These are phyloP conservation scores for Helicorthomorpha holstii DNA, from an alignment of 1,140 invertebrate species.

Conservation along the genomic window DNA sequence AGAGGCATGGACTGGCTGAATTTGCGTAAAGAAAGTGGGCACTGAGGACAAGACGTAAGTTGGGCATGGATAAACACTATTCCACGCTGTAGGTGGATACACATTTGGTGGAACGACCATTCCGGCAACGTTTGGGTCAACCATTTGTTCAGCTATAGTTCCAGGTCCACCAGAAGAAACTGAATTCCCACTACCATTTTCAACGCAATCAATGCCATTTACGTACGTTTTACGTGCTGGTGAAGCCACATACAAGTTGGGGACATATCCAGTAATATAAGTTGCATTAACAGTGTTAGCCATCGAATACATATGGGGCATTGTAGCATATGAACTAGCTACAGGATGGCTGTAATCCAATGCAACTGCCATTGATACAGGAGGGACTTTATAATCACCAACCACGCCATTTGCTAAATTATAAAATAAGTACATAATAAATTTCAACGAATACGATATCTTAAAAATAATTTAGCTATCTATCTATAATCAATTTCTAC, in stretches of 20 bases:
- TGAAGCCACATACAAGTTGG: background rate
- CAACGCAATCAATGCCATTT: background rate
- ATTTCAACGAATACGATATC: no score
- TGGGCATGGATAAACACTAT: background rate
- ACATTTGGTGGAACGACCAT: background rate
- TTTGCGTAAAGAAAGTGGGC: background rate
- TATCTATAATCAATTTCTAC: no score
- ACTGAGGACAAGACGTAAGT: background rate
- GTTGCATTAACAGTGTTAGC: background rate
- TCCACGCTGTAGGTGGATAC: background rate
- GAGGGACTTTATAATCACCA: no score
- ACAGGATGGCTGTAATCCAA: no score
- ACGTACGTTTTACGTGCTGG: background rate
- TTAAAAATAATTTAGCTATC: no score
- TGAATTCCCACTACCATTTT: background rate
- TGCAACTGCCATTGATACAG: background rate
- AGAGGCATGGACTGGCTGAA: background rate
- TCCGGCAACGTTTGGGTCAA: background rate
- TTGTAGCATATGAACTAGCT: no score
- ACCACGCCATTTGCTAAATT: no score
- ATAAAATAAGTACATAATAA: no score
- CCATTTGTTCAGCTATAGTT: background rate
- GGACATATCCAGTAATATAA: background rate
- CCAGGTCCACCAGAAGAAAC: background rate
- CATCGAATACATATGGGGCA: background rate